Conservation (phyloP, 1,140 invertebrate species). For the Drosophila bipectinata region DNA sequence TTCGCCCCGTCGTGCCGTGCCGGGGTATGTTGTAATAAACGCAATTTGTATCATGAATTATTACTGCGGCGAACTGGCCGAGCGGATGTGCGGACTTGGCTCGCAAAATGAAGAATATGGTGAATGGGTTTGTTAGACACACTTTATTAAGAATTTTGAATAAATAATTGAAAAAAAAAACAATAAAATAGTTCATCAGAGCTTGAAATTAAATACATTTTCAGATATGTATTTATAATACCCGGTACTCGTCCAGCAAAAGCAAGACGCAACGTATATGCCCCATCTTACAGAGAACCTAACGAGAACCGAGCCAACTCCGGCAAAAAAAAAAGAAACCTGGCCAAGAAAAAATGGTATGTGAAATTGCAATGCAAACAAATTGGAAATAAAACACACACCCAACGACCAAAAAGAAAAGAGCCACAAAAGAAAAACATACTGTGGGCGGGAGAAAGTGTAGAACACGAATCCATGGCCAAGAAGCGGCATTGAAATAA, state of each 20-base stretch:
- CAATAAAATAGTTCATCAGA: too few relatives aligned
- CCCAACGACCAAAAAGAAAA: not conserved
- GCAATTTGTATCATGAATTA: constrained; percentile 80
- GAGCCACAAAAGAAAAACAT: not conserved
- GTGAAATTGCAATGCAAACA: constrained; percentile 43
- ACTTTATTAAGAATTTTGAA: not conserved
- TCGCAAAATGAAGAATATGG: constrained; percentile 24
- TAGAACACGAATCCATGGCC: not conserved
- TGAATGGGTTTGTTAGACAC: constrained; percentile 7
- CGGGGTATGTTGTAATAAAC: constrained; percentile 75
- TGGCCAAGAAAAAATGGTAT: constrained; percentile 16
- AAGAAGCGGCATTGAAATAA: constrained; percentile 34
- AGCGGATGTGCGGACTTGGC: constrained; percentile 60
- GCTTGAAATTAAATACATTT: too few relatives aligned
- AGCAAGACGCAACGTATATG: not conserved
- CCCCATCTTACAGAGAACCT: not conserved
- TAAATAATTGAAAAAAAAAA: too few relatives aligned
- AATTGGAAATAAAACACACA: constrained; percentile 46
- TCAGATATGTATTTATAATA: not conserved
- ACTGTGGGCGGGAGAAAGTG: constrained; percentile 11
- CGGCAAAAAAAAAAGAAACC: constrained; percentile 30
- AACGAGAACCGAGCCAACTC: constrained; percentile 15
- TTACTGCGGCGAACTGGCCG: constrained; percentile 66
- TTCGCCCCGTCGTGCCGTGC: constrained; percentile 9
- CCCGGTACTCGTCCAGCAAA: not conserved